These are phyloP conservation scores for Bucorvus abyssinicus DNA, from an alignment of 2,797 vertebrate genomes.

Conservation along the genomic window DNA sequence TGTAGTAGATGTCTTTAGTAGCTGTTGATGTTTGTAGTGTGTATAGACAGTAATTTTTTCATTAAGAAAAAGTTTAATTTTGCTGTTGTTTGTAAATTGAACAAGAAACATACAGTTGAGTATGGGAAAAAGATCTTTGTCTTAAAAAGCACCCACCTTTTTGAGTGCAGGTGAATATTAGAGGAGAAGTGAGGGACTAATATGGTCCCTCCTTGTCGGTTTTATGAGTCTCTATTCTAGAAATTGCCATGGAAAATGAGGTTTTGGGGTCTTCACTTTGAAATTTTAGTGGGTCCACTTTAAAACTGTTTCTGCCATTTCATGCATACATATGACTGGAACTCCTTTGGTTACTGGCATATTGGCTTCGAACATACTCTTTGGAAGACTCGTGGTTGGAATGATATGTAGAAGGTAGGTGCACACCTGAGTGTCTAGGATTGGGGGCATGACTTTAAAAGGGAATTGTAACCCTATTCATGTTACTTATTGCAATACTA, in stretches of 20 bases:
- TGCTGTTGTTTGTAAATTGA: not conserved
- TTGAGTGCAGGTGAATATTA: not conserved
- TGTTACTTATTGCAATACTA: not conserved
- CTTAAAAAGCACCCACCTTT: accelerated
- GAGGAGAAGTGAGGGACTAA: not conserved
- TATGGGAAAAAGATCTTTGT: not conserved
- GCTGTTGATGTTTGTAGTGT: not conserved
- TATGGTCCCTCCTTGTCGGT: not conserved
- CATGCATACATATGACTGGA: not conserved
- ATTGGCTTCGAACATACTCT: not conserved
- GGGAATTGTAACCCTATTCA: not conserved
- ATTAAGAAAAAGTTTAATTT: not conserved
- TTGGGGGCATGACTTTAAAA: not conserved
- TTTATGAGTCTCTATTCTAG: not conserved
- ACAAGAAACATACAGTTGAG: not conserved
- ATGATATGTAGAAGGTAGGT: not conserved
- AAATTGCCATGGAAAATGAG: not conserved
- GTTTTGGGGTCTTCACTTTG: not conserved
- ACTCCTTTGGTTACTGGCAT: not conserved
- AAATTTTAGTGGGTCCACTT: not conserved
- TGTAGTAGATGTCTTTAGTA: not conserved
- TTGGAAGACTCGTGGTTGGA: not conserved
- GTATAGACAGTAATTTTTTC: not conserved
- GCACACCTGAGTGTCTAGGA: not conserved
- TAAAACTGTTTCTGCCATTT: not conserved